Conservation (phyloP, 2,113 vertebrate genomes). For the Speoplatyrhinus poulsoni region DNA sequence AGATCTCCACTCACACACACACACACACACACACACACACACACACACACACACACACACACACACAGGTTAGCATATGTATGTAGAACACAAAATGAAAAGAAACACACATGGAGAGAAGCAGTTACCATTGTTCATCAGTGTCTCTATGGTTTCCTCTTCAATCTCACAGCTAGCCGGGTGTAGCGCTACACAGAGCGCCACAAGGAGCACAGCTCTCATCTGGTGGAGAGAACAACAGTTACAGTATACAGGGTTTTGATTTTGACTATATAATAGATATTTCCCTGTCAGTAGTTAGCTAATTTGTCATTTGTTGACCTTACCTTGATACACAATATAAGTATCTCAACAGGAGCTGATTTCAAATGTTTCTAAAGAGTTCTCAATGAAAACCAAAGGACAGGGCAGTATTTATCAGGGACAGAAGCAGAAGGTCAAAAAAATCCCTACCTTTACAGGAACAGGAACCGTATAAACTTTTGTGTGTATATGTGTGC, state of each 20-base stretch:
- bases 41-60: no score
- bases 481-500: not conserved
- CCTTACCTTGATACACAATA: constrained; percentile 39
- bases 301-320: not conserved
- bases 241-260: not conserved
- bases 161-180: constrained; percentile 1
- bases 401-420: constrained; percentile 40
- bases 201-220: constrained; percentile 34
- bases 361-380: no score
- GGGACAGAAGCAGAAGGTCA: constrained; percentile 18
- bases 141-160: constrained; percentile 11
- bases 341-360: no score
- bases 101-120: not conserved
- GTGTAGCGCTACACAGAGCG: constrained; percentile 38
- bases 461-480: not conserved
- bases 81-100: not conserved
- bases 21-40: no score
- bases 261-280: not conserved
- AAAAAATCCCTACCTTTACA: not conserved
- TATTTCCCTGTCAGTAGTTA: not conserved
- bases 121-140: constrained; percentile 63
- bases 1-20: no score
- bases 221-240: constrained; percentile 56
- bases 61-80: not conserved
- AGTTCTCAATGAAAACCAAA: constrained; percentile 15